Evolutionary conservation across 2,113 vertebrate genomes (phyloP), one percentile per base, ranked within the genome.

Genomic region (Ondatra zibethicus): DNA sequence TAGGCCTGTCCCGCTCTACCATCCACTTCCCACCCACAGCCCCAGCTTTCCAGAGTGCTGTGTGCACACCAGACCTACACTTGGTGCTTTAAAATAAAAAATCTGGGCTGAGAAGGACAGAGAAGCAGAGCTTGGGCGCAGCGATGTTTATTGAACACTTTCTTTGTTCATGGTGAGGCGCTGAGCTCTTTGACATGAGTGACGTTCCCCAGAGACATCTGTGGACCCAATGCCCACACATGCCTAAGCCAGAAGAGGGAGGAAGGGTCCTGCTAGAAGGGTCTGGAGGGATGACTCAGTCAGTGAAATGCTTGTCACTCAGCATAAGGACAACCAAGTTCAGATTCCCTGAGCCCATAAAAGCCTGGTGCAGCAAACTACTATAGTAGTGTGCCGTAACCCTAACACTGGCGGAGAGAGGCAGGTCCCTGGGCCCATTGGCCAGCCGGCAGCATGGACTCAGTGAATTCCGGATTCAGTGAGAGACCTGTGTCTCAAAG

Each of bases 11-110:
- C 55, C 16, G 0, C 23, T 66, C 75, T 23, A 21, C 47, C 63
- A 10, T 42, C 45, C 63, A 36, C 13, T 0, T 4, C 5, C 31
- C 3, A 4, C 4, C 55, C 36, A 10, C 0, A 7, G 36, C 39
- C 58, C 33, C 11, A 9, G 68, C 42, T 92, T 82, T 19, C 58
- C 73, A 42, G n/a, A 77, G 29, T 25, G 36, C 42, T 23, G 1
- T 50, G 70, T 68, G 17, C 16, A 11, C 17, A n/a, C 61, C 68
- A 4, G 77, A 14, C 0, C 27, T 8, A 3, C 27, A 2, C 27
- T 72, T 36, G 23, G 45, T 39, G 42, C 88, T 77, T 7, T 12
- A 55, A 39, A n/a, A 39, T 27, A 39, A 55, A 45, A 78, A 50
- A 52, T 27, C n/a, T n/a, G 55, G 88, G n/a, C 25, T 85, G 58